Evolutionary conservation across 2,797 vertebrate species (phyloP).

Genomic region (Siniperca obscura): DNA sequence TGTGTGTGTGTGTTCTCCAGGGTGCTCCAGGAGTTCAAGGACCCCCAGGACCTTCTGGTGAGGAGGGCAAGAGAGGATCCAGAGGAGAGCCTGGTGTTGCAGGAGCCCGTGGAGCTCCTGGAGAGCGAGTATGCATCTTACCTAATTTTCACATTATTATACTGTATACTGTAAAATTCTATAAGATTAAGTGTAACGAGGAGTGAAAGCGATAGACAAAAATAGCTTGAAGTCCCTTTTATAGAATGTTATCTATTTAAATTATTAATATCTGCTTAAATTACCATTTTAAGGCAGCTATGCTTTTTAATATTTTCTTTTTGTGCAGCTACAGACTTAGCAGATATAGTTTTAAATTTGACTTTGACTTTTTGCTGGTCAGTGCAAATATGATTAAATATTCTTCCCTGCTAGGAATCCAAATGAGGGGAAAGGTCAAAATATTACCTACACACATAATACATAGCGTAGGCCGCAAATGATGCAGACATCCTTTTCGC

Average conservation of each 20-base stretch:
- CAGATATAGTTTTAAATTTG: background rate
- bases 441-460: background rate
- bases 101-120: conserved; percentile 90
- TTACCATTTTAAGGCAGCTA: background rate
- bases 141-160: background rate
- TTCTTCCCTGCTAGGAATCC: background rate
- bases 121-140: conserved; percentile 90
- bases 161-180: background rate
- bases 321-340: background rate
- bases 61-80: conserved; percentile 97
- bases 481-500: background rate
- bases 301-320: background rate
- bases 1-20: conserved; percentile 74
- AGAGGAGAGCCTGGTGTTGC: conserved; percentile 92
- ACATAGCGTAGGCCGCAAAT: background rate
- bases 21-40: conserved; percentile 91
- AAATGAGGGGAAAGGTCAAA: background rate
- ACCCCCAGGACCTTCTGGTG: conserved; percentile 91
- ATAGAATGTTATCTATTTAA: background rate
- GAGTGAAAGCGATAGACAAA: background rate
- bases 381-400: background rate
- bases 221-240: background rate
- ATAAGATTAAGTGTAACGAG: background rate
- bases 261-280: background rate
- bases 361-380: background rate